Evolutionary conservation across 1,140 invertebrate genomes (phyloP), one percentile per base, ranked within the genome.

Genomic region (Holcopasites calliopsidis): DNA sequence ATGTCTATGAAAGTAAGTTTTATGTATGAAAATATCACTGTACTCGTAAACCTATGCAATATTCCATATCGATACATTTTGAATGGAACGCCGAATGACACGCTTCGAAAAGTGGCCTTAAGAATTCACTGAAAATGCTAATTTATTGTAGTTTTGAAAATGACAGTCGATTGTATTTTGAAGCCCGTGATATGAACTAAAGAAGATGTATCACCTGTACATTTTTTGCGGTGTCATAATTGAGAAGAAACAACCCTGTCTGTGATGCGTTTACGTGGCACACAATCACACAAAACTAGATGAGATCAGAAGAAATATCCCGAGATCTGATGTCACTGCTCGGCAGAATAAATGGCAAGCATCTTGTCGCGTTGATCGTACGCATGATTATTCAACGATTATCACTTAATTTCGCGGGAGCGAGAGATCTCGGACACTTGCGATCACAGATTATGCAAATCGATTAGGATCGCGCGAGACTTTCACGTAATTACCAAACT

Each of bases 1-100:
- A 82, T 82, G 80, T 82, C 80, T 52, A 82, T 82, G 80, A 82
- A 82, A 74, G 80, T 82, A 38, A 82, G 73, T 23, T 28, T 35
- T 35, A 7, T 55, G 1, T 44, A 16, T 75, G 50, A 33, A 58
- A 69, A 49, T 50, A 7, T 13, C 8, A 35, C 4, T 26, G 8
- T 65, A 62, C 6, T 11, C 2, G 6, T 10, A 8, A 54, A 3
- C 4, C 2, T 18, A 16, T 28, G 26, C 6, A 31, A n/a, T 49
- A 35, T 18, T 23, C 23, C 31, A 16, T 42, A 6, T 26, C 16
- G 10, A 49, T 21, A 35, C 18, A 18, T 69, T 75, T 47, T 68
- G 16, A 58, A 68, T 75, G n/a, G 40, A 49, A 55, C 33, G 49
- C 31, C 35, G 16, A 1, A 13, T 31, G 54, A 10, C 40, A 49